Conservation (phyloP, 2,888 invertebrate genomes). For the Physocephala rufipes region DNA sequence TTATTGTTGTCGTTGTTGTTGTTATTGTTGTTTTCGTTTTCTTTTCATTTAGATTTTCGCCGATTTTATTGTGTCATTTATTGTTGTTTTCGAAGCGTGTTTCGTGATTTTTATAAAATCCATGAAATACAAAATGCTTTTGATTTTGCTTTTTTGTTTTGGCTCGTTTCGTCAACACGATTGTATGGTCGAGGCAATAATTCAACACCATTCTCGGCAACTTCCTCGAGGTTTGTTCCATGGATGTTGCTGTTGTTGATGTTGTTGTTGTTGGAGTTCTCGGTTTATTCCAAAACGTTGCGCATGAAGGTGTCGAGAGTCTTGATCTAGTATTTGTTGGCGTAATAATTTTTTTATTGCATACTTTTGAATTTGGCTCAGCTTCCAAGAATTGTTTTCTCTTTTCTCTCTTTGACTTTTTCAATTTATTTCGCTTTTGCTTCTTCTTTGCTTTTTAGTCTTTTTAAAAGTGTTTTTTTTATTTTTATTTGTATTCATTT, state of each 20-base stretch:
- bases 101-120: conserved; percentile 31
- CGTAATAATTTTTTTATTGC: background rate
- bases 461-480: background rate
- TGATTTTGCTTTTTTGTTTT: no score
- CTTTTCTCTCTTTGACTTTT: background rate
- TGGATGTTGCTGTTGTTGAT: background rate
- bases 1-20: conserved; percentile 23
- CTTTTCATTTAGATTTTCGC: background rate
- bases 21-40: background rate
- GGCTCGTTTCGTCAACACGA: no score
- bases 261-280: background rate
- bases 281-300: conserved; percentile 17
- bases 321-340: conserved; percentile 3
- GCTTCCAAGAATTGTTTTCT: background rate
- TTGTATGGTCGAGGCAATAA: no score
- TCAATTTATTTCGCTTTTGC: background rate
- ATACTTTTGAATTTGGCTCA: conserved; percentile 2
- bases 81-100: conserved; percentile 43
- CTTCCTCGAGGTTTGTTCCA: no score
- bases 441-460: background rate
- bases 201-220: no score
- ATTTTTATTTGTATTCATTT: background rate
- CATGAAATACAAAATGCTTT: background rate
- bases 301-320: conserved; percentile 5
- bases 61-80: conserved; percentile 11